These are phyloP conservation scores for Dascyllus trimaculatus DNA, from an alignment of 2,113 vertebrate genomes.

Conservation along the genomic window DNA sequence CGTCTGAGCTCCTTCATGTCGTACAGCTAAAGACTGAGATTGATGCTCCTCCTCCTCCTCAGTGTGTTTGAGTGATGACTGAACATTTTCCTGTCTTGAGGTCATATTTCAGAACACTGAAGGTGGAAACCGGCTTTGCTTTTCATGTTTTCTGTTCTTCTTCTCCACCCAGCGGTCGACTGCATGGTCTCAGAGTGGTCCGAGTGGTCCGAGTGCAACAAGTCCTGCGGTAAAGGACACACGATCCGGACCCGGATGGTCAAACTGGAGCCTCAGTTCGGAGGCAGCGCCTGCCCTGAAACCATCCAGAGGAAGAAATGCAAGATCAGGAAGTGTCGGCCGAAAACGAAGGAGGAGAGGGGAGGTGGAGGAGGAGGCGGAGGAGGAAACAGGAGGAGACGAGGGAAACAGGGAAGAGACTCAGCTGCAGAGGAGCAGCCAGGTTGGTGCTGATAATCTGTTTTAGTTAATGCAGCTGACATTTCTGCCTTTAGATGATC, in stretches of 20 bases:
- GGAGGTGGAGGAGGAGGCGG: conserved; percentile 41
- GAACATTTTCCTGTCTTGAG: too few relatives aligned
- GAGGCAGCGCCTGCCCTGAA: conserved; percentile 91
- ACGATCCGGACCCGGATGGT: conserved; percentile 94
- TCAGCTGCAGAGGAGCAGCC: conserved; percentile 82
- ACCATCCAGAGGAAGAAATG: conserved; percentile 94
- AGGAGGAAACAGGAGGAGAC: conserved; percentile 58
- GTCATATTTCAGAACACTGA: too few relatives aligned
- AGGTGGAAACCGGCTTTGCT: too few relatives aligned
- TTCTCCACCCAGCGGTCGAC: conserved; percentile 86
- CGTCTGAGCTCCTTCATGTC: too few relatives aligned
- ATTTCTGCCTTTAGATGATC: not conserved
- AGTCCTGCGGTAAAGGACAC: conserved; percentile 96
- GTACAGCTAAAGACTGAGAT: too few relatives aligned
- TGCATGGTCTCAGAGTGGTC: conserved; percentile 95
- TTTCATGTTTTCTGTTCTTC: not conserved
- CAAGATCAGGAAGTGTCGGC: conserved; percentile 91
- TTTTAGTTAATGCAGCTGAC: not conserved
- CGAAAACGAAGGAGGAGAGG: conserved; percentile 56
- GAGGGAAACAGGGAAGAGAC: conserved; percentile 66
- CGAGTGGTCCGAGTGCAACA: conserved; percentile 96
- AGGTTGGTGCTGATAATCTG: conserved; percentile 74
- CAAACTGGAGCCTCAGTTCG: conserved; percentile 93
- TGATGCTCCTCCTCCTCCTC: too few relatives aligned
- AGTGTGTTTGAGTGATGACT: too few relatives aligned